phyloP scores from a whole-genome alignment of 2,113 vertebrate genomes.

The Eira barbara region DNA sequence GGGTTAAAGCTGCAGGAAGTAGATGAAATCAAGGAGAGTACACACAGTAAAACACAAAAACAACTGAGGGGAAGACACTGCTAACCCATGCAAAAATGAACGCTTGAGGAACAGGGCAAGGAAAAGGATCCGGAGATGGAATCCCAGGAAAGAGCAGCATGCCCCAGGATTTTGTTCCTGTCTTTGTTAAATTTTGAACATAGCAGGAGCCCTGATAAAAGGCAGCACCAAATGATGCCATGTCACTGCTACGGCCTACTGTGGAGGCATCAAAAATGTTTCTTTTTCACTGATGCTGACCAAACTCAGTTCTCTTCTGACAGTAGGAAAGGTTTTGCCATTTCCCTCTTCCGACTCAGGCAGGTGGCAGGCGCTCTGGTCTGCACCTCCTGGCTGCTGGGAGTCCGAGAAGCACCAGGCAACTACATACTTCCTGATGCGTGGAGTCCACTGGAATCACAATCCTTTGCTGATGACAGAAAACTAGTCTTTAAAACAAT shows the following conservation, averaged over 20 bases:
- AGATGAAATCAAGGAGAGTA: not conserved
- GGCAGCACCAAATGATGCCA: not conserved
- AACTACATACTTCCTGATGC: not conserved
- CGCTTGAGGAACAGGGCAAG: not conserved
- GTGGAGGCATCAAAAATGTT: not conserved
- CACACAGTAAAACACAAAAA: not conserved
- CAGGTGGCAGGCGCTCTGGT: not conserved
- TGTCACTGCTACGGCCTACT: not conserved
- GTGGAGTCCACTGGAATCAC: not conserved
- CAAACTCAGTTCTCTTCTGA: not conserved
- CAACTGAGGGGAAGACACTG: not conserved
- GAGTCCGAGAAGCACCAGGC: not conserved
- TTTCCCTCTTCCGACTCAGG: not conserved
- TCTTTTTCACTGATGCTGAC: not conserved
- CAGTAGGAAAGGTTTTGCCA: not conserved
- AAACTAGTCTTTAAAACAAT: constrained; percentile 18
- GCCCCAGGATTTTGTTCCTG: not conserved
- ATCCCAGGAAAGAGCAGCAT: not conserved
- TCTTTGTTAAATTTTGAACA: not conserved
- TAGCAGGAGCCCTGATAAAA: not conserved
- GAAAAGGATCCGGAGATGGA: not conserved
- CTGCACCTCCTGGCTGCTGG: not conserved
- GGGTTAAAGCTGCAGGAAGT: not conserved
- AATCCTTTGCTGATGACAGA: not conserved
- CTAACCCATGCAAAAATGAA: not conserved